phyloP scores from a whole-genome alignment of 2,888 invertebrate species.

The Tupiocoris notatus region DNA sequence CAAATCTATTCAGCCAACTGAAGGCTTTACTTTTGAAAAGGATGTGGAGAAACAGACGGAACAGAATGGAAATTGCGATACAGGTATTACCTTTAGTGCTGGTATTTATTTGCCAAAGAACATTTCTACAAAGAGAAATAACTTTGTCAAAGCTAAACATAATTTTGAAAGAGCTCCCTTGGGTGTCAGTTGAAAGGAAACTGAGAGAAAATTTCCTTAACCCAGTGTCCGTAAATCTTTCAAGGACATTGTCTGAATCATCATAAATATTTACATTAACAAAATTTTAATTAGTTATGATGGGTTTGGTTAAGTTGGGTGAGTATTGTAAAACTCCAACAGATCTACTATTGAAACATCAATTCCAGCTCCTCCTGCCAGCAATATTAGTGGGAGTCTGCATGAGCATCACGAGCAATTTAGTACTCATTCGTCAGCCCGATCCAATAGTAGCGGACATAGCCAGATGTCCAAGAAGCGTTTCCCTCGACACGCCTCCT shows the following conservation, averaged over 20 bases:
- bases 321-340: background rate
- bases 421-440: conserved; percentile 55
- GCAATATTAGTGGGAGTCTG: conserved; percentile 58
- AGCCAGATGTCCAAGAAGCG: conserved; percentile 50
- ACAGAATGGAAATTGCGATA: conserved; percentile 57
- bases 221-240: too few relatives aligned
- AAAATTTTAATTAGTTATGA: too few relatives aligned
- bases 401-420: conserved; percentile 56
- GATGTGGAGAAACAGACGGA: conserved; percentile 57
- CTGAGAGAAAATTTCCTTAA: too few relatives aligned
- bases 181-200: background rate
- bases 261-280: too few relatives aligned
- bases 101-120: too few relatives aligned
- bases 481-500: background rate
- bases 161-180: background rate
- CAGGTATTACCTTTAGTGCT: too few relatives aligned
- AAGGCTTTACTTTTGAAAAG: conserved; percentile 56
- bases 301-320: too few relatives aligned
- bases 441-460: conserved; percentile 54
- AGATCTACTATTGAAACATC: background rate
- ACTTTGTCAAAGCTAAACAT: too few relatives aligned
- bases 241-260: too few relatives aligned
- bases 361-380: conserved; percentile 57
- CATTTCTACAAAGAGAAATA: too few relatives aligned
- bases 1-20: conserved; percentile 52